phyloP scores from a whole-genome alignment of 2,797 vertebrate species.

The Valencia hispanica region DNA sequence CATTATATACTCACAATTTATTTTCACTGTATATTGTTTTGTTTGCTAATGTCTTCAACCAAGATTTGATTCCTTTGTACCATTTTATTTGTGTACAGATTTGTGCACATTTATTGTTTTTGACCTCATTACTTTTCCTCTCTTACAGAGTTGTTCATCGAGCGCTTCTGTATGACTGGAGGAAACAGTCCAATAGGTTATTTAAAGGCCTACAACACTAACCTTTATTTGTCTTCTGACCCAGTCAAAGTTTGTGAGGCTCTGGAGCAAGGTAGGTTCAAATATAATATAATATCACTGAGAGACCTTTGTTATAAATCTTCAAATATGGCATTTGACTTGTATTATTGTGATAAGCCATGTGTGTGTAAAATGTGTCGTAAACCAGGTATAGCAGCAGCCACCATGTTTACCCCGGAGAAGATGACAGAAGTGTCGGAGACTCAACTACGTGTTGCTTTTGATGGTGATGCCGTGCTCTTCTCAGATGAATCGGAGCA shows the following conservation, averaged over 20 bases:
- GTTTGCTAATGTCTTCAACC: not conserved
- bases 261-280: constrained; percentile 89
- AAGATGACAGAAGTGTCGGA: constrained; percentile 86
- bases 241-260: constrained; percentile 90
- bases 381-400: constrained; percentile 90
- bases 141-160: constrained; percentile 87
- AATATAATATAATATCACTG: not conserved
- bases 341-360: not conserved
- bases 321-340: not conserved
- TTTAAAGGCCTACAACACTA: constrained; percentile 94
- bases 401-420: constrained; percentile 91
- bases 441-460: constrained; percentile 91
- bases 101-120: not conserved
- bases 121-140: constrained; percentile 13
- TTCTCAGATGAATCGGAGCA: constrained; percentile 95
- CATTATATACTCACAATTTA: too few relatives aligned
- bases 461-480: constrained; percentile 93
- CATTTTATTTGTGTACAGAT: not conserved
- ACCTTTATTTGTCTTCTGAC: constrained; percentile 95
- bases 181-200: constrained; percentile 95
- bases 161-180: constrained; percentile 96
- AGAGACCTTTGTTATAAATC: not conserved
- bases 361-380: constrained; percentile 4
- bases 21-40: too few relatives aligned
- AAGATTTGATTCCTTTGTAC: too few relatives aligned